Evolutionary conservation across 2,113 vertebrate genomes (phyloP), one percentile per base, ranked within the genome.

Genomic region (Alouatta palliata): DNA sequence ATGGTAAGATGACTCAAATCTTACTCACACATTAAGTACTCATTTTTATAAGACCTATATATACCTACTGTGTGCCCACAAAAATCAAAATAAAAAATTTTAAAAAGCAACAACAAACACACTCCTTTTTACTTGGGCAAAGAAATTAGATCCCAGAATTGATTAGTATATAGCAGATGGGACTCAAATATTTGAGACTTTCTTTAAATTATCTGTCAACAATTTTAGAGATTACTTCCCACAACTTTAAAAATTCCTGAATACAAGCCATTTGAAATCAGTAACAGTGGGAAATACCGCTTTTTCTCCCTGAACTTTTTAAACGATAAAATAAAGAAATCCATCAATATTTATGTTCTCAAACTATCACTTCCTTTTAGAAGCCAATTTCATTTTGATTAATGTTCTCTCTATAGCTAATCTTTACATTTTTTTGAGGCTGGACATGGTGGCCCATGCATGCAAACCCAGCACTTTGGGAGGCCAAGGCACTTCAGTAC

Each of bases 111-210:
- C 23, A 81, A 87, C 58, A 7, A 19, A 68, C 0, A 90, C 20
- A 84, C 1, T 76, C 4, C 37, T 76, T 91, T 95, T 94, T 70
- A 77, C 77, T 49, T 95, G 43, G 35, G 23, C 37, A 95, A 61
- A 88, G 6, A 94, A 95, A 94, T 52, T 88, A 93, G 95, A 92
- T 73, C 35, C 9, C 8, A 79, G 9, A 92, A 88, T 96, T 89
- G 80, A 79, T 58, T 58, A 84, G 58, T 47, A 80, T 52, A 91
- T 4, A 56, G 56, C 10, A 90, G 76, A 87, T 95, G 88, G 87
- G 40, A 92, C 32, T 92, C 12, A 95, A 95, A 85, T 86, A 94
- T 70, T 64, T 89, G 79, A 83, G 25, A 83, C n/a, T 92, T 96
- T 83, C n/a, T 92, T 96, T 83, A 35, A 83, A 9, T 58, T 58